Evolutionary conservation across 1,140 invertebrate genomes (phyloP).

Genomic region (Nylanderia fulva): DNA sequence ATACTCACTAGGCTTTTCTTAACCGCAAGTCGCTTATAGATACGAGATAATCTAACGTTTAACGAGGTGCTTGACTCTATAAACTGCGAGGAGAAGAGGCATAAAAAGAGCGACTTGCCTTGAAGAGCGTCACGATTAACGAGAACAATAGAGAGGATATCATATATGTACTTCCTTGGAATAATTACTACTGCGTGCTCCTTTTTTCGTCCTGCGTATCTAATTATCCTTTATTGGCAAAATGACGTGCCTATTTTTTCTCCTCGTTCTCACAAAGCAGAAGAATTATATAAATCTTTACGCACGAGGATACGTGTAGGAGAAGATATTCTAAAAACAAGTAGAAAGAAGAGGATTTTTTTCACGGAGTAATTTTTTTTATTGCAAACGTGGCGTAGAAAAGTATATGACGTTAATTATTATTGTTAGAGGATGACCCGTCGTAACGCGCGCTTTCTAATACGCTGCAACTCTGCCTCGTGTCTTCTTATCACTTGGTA

Average conservation of each 20-base stretch:
- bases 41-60: conserved; percentile 39
- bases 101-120: conserved; percentile 29
- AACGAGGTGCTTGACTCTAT: conserved; percentile 43
- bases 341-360: no score
- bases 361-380: no score
- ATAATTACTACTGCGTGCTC: conserved; percentile 36
- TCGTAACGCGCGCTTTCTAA: conserved; percentile 20
- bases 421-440: not conserved
- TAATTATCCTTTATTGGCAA: not conserved
- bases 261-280: no score
- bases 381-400: conserved; percentile 7
- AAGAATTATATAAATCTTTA: no score
- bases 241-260: not conserved
- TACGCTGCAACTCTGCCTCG: not conserved
- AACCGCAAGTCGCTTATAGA: not conserved
- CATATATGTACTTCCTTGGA: conserved; percentile 22
- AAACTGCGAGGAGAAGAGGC: conserved; percentile 3
- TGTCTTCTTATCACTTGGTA: conserved; percentile 24
- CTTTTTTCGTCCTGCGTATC: not conserved
- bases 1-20: not conserved
- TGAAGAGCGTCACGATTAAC: conserved; percentile 43
- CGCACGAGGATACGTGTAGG: not conserved
- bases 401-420: conserved; percentile 53
- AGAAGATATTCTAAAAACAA: not conserved
- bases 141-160: conserved; percentile 56